A percentile compares a stretch with the other conserved stretches of the same genome.
Evolutionary conservation across 2,797 vertebrate genomes (phyloP).

Genomic region (Semotilus atromaculatus): DNA sequence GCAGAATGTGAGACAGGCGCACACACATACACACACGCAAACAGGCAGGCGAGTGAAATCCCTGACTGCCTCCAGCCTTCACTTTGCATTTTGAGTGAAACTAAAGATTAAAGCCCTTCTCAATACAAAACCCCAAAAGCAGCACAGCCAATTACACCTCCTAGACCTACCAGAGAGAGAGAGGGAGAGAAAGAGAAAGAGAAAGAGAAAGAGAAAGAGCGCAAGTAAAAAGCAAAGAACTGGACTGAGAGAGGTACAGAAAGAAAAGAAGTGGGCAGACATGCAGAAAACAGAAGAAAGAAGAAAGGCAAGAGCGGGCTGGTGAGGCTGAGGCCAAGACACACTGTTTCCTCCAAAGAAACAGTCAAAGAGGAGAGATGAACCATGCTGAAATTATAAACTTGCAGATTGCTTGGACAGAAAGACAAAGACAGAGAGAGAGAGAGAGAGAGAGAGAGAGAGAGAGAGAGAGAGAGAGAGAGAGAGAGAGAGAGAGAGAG

Average conservation of each 20-base stretch:
- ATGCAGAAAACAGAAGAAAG: slow-evolving; percentile 4
- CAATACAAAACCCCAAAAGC: slow-evolving; percentile 68
- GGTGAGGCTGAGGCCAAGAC: slow-evolving; percentile 23
- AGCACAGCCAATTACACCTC: slow-evolving; percentile 77
- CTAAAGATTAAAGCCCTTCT: slow-evolving; percentile 79
- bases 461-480: slow-evolving; percentile 1
- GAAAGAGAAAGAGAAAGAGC: neutral
- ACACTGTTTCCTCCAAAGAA: neutral
- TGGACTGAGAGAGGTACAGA: neutral
- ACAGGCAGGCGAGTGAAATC: slow-evolving; percentile 55
- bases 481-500: neutral
- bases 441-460: neutral
- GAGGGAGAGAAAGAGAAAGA: slow-evolving; percentile 4
- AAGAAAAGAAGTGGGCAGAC: slow-evolving; percentile 4
- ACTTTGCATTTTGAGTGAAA: slow-evolving; percentile 75
- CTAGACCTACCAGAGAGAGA: slow-evolving; percentile 52
- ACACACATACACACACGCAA: slow-evolving; percentile 30
- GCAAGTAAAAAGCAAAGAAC: slow-evolving; percentile 29
- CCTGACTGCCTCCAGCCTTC: slow-evolving; percentile 68
- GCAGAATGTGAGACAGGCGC: slow-evolving; percentile 33
- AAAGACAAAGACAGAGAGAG: neutral
- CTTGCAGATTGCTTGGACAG: neutral
- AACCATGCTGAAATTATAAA: neutral
- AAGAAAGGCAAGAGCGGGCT: neutral
- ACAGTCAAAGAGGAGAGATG: neutral